These are phyloP conservation scores for Adelphocoris suturalis DNA, from an alignment of 2,888 invertebrate species.

Conservation along the genomic window DNA sequence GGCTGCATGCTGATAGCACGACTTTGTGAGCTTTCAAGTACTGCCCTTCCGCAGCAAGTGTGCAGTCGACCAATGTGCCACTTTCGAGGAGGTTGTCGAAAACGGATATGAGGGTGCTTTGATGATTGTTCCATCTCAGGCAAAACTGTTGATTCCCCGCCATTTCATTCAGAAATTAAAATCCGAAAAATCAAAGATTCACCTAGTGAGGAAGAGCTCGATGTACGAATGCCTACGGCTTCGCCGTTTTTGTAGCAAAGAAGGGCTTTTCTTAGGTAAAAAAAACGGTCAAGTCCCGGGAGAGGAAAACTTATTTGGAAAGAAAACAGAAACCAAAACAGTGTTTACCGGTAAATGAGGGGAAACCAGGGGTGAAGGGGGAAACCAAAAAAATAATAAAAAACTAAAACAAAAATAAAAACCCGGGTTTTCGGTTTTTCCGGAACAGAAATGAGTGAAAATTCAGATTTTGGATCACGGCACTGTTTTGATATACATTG, in stretches of 20 bases:
- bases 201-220: neutral
- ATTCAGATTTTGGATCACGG: constrained; percentile 68
- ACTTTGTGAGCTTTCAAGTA: constrained; percentile 96
- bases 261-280: constrained; percentile 21
- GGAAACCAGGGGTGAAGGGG: constrained; percentile 14
- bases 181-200: neutral
- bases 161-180: constrained; percentile 72
- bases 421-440: constrained; percentile 31
- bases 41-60: constrained; percentile 95
- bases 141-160: constrained; percentile 88
- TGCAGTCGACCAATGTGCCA: constrained; percentile 95
- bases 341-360: neutral
- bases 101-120: constrained; percentile 93
- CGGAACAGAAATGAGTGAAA: constrained; percentile 10
- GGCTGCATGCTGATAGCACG: constrained; percentile 88
- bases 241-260: neutral
- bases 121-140: constrained; percentile 96
- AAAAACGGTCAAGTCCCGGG: constrained; percentile 45
- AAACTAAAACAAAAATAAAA: constrained; percentile 70
- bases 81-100: constrained; percentile 94
- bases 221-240: neutral
- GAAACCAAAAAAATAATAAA: constrained; percentile 65
- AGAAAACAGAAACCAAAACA: constrained; percentile 9
- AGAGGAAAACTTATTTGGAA: constrained; percentile 33
- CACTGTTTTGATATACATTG: constrained; percentile 74